A percentile compares a stretch with the other conserved stretches of the same genome.
Evolutionary conservation across 2,888 invertebrate species (phyloP).

Genomic region (Geotrupes spiniger): DNA sequence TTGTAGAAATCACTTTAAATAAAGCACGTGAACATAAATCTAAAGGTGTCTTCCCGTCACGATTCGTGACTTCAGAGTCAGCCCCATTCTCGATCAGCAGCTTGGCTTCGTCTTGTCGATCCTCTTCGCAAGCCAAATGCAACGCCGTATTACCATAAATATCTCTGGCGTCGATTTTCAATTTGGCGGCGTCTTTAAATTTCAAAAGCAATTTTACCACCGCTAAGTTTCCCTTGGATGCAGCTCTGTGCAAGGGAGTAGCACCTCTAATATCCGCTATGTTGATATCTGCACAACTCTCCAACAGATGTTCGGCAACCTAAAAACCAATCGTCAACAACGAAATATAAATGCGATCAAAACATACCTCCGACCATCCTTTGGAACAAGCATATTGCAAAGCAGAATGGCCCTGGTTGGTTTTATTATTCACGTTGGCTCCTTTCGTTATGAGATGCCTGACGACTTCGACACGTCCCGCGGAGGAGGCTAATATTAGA

Average conservation of each 20-base stretch:
- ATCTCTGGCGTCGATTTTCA: constrained; percentile 61
- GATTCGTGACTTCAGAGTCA: constrained; percentile 58
- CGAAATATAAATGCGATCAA: constrained; percentile 4
- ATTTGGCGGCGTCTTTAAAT: constrained; percentile 46
- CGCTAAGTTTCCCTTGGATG: constrained; percentile 69
- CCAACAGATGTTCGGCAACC: constrained; percentile 66
- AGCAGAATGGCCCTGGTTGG: constrained; percentile 72
- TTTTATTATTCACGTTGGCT: constrained; percentile 71
- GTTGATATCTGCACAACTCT: constrained; percentile 68
- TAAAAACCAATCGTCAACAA: constrained; percentile 48
- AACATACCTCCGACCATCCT: constrained; percentile 65
- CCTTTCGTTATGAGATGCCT: constrained; percentile 63
- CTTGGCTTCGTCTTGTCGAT: constrained; percentile 64
- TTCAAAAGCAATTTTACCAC: constrained; percentile 67
- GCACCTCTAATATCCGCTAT: constrained; percentile 66
- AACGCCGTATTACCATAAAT: constrained; percentile 73
- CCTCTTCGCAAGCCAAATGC: constrained; percentile 82
- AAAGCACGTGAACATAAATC: constrained; percentile 53
- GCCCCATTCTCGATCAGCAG: constrained; percentile 67
- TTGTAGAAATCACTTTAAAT: constrained; percentile 14
- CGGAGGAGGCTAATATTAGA: constrained; percentile 75
- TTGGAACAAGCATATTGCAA: constrained; percentile 86
- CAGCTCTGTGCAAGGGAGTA: constrained; percentile 76
- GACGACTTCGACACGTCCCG: constrained; percentile 69
- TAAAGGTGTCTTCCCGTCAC: constrained; percentile 64